Base-by-base conservation (phyloP, 2,888 invertebrate species). In the Orthosia gracilis region DNA sequence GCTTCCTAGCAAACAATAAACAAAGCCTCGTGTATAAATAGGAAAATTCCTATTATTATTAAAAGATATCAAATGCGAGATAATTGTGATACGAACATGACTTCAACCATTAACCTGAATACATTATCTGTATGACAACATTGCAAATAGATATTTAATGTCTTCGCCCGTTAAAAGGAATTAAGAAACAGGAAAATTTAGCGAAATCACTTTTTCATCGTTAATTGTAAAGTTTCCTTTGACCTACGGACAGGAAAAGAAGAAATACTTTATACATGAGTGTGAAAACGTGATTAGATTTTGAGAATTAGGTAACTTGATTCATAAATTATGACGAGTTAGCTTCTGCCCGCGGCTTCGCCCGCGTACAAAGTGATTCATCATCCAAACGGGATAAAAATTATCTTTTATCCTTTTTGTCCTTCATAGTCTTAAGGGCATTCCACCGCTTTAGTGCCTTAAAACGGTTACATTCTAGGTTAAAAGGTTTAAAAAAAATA, bases 21-120 rank as follows among this genome's bases (percentile, higher is more conserved):
- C 91, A 91, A 90, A 89, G 85, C 86, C 76, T 89, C 83, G 89
- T 88, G 90, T 91, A 93, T 92, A 91, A 91, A 92, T 95, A 94
- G 96, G 96, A 96, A 96, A 94, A 93, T 96, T 96, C 96, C 96
- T 92, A 92, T 92, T 91, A 93, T 92, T 93, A 91, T 40, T 40
- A 40, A 40, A 9, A 40, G 40, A 86, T 85, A 87, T 88, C 87
- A 85, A 91, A 89, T 92, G 85, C 91, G 74, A 88, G 90, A 90
- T 91, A 90, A 91, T 89, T 85, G 85, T 89, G 87, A 78, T 78
- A 82, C 85, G 84, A 86, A 90, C 88, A 92, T 88, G 91, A 92
- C 90, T 84, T 71, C 78, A 84, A 83, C 89, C 91, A 88, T 94
- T 94, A 95, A 92, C 96, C 96, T 91, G 89, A 92, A 94, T 94